Base-by-base conservation (phyloP, 2,113 vertebrate genomes). In the Nycticebus coucang region DNA sequence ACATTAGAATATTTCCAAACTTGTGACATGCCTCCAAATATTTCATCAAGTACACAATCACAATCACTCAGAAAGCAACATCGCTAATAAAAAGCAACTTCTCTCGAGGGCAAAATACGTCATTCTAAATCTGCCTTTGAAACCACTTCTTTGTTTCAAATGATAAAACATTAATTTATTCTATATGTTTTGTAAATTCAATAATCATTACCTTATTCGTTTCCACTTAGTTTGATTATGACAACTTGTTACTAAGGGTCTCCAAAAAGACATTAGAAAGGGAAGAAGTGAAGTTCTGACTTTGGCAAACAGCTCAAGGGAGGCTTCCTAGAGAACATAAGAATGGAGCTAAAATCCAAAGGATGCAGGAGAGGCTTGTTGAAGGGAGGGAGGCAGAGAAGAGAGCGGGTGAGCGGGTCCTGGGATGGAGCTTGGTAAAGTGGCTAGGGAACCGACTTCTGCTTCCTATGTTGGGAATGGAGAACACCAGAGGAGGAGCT, bases 1-100 rank as follows among this genome's bases (percentile, higher is more conserved):
- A 3, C 15, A 45, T 83, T 53, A 89, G 59, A 89, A 96, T 93
- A 89, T 86, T 95, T 95, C 66, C 90, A 84, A 95, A 94, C 24
- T 62, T 91, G 82, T 85, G 69, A 83, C 68, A 79, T 62, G 41
- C 50, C 14, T 92, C 92, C 82, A 92, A 50, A 83, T 55, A 77
- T 80, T 15, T 92, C 78, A 91, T 53, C 60, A 66, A 95, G 68
- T 55, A 59, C 37, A 69, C 11, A 87, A 41, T 41, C 41, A n/a
- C 41, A 41, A 15, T 95, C 80, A 75, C 59, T 97, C 55, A 80
- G 77, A 87, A 95, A 79, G 81, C 13, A 83, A 95, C 26, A 87
- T 8, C 45, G 14, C 74, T 87, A 37, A 86, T 14, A 89, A 89
- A 94, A 97, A 50, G 5, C 35, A 89, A 33, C 37, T 84, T 71